These are phyloP conservation scores for Thymelicus acteon DNA, from an alignment of 2,888 invertebrate genomes.

Conservation along the genomic window DNA sequence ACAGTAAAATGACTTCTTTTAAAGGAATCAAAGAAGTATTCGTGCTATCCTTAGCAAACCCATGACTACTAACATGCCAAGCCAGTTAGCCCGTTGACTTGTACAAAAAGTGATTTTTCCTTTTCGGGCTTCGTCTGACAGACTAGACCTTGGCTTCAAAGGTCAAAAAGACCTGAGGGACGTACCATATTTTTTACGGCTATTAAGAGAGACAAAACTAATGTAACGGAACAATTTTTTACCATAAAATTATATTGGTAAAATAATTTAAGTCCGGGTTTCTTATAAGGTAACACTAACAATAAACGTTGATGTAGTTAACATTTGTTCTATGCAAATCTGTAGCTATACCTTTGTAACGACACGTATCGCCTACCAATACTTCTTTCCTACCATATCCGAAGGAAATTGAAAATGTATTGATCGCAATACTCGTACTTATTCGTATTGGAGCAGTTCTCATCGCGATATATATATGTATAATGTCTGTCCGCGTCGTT, in stretches of 20 bases:
- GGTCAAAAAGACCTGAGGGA: constrained; percentile 13
- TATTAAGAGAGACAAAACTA: no score
- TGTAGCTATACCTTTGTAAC: no score
- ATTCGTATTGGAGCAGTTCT: not conserved
- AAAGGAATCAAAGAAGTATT: not conserved
- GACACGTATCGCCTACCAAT: no score
- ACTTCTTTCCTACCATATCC: no score
- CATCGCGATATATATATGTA: not conserved
- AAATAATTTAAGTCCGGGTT: no score
- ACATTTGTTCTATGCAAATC: no score
- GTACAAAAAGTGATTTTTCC: constrained; percentile 26
- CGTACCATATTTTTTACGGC: not conserved
- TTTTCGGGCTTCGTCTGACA: constrained; percentile 19
- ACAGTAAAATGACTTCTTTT: not conserved
- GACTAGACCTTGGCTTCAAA: constrained; percentile 28
- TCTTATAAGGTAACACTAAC: no score
- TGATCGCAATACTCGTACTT: not conserved
- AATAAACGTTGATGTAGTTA: no score
- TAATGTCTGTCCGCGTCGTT: not conserved
- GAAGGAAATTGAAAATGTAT: not conserved
- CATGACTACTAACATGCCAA: not conserved
- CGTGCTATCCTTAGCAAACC: not conserved
- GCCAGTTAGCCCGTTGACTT: constrained; percentile 22
- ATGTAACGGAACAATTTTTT: no score
- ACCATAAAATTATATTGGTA: not conserved